Base-by-base conservation (phyloP, 2,888 invertebrate species). In the Ichneumoninae sp. region DNA sequence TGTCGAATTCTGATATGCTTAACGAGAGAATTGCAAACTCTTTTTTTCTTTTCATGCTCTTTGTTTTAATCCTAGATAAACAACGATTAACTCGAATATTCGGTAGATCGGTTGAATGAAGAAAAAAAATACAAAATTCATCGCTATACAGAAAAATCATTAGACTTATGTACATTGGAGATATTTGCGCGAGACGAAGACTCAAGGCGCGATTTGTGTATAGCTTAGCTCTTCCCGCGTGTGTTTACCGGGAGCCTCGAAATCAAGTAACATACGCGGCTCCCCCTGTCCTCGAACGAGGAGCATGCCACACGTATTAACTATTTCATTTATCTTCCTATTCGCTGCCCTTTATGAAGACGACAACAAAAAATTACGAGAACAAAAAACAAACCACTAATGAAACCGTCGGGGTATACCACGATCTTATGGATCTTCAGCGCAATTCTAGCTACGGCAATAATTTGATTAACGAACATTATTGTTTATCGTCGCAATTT, bases 261-360 rank as follows among this genome's bases (percentile, higher is more conserved):
- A 30, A 74, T 63, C 33, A 73, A 52, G 52, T 26, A 22, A 57
- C n/a, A 50, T 47, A 19, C 50, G 44, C 68, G 82, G 69, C 68
- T 73, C 73, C 66, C 78, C 22, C 50, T 66, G 33, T 69, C 80
- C 73, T 73, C 71, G 73, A 50, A 75, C 10, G 71, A 75, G 52
- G 40, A 71, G 57, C 65, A 66, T 66, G 44, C 50, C 54, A 66
- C 73, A 71, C 66, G 66, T 75, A 74, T 80, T 80, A 33, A 83
- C 47, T 81, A 69, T 85, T 81, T 85, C 84, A 78, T 84, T 81
- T 69, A 73, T 85, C 85, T 85, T 85, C 85, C 82, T 80, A 57
- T 52, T 80, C 44, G 80, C 68, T 69, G 68, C 74, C 40, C 22
- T 16, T 47, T 30, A 16, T 44, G 19, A 36, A 40, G 36, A 54